Percentiles rank a stretch among this genome's conserved stretches.
Conservation (phyloP, 2,797 vertebrate genomes). For the Pseudochirops cupreus region DNA sequence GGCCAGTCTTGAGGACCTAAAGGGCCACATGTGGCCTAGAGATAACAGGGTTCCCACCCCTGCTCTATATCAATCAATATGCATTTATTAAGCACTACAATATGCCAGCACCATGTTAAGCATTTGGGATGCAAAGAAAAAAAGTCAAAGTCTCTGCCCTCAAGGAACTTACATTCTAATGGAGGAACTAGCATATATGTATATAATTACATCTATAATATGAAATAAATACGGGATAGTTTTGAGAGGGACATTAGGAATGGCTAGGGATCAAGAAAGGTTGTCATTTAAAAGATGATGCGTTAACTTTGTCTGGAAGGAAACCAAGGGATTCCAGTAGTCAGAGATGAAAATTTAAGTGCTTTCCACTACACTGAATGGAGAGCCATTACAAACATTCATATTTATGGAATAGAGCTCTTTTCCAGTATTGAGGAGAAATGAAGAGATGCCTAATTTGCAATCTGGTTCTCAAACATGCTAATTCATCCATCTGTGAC, state of each 20-base stretch:
- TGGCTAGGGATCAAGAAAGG: not conserved
- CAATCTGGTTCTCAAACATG: not conserved
- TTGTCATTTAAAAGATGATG: not conserved
- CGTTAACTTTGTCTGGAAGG: not conserved
- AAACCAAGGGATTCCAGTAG: not conserved
- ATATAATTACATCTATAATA: not conserved
- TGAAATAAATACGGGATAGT: not conserved
- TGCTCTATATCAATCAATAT: not conserved
- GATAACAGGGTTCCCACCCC: no score
- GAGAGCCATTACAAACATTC: not conserved
- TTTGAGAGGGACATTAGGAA: not conserved
- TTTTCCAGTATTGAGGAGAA: not conserved
- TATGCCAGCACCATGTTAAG: not conserved
- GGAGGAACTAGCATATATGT: not conserved
- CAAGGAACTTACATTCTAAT: not conserved
- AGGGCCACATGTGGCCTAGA: no score
- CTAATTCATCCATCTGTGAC: not conserved
- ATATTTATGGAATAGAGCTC: not conserved
- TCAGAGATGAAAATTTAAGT: not conserved
- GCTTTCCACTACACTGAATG: not conserved
- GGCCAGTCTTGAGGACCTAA: no score
- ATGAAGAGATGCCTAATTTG: not conserved
- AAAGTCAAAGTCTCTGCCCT: not conserved
- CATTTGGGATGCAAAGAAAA: not conserved
- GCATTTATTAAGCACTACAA: not conserved